phyloP scores from a whole-genome alignment of 2,888 invertebrate species.

The Epirrita christyi region DNA sequence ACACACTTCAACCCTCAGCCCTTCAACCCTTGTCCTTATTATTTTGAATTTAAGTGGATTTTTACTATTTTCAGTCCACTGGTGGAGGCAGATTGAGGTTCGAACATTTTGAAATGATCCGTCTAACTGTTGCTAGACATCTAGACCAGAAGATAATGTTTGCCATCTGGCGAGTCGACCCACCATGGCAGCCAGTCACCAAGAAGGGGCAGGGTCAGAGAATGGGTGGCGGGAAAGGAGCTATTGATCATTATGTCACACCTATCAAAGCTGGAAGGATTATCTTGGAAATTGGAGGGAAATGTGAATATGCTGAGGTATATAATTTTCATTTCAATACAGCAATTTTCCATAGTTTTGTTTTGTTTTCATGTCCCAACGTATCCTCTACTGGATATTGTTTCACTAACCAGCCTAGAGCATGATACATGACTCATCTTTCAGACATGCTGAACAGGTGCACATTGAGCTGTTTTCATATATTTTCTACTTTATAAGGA shows the following conservation, averaged over 20 bases:
- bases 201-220: slow-evolving; percentile 95
- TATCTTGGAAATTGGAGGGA: slow-evolving; percentile 96
- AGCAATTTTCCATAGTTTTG: too few species aligned
- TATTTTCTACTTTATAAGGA: too few species aligned
- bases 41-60: too few species aligned
- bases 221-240: slow-evolving; percentile 98
- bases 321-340: slow-evolving; percentile 40
- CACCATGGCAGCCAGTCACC: slow-evolving; percentile 98
- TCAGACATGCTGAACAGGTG: too few species aligned
- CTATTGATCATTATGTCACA: slow-evolving; percentile 97
- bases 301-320: slow-evolving; percentile 93
- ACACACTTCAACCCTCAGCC: too few species aligned
- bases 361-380: too few species aligned
- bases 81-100: slow-evolving; percentile 92
- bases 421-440: too few species aligned
- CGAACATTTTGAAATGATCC: slow-evolving; percentile 95
- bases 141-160: slow-evolving; percentile 94
- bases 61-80: slow-evolving; percentile 86
- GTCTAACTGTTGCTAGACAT: slow-evolving; percentile 90
- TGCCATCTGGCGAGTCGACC: slow-evolving; percentile 96
- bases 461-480: too few species aligned
- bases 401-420: too few species aligned
- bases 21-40: too few species aligned
- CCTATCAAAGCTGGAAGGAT: slow-evolving; percentile 96
- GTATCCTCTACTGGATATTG: too few species aligned